Percentiles rank a stretch among this genome's conserved stretches.
Conservation (phyloP, 1,140 invertebrate genomes). For the Neodiprion virginianus region DNA sequence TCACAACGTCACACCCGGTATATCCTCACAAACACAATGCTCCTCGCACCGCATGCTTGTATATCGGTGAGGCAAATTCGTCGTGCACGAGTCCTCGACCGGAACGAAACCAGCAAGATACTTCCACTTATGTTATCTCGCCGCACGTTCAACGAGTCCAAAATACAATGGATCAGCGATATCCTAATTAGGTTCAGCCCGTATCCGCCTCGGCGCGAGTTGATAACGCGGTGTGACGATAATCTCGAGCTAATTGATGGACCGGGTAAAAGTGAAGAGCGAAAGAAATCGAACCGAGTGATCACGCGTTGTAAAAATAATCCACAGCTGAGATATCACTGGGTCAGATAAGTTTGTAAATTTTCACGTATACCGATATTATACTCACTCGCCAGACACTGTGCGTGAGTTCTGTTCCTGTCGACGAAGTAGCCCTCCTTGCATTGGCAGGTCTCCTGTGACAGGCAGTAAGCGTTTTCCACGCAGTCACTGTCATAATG, state of each 20-base stretch:
- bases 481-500: slow-evolving; percentile 44
- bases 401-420: slow-evolving; percentile 37
- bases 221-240: too few relatives aligned
- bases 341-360: slow-evolving; percentile 10
- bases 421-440: slow-evolving; percentile 38
- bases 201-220: background rate
- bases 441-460: slow-evolving; percentile 40
- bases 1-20: too few relatives aligned
- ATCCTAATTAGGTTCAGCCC: background rate
- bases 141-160: background rate
- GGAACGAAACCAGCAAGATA: background rate
- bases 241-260: too few relatives aligned
- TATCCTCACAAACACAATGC: too few relatives aligned
- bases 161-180: background rate
- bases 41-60: too few relatives aligned
- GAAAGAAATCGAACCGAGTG: background rate
- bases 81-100: background rate
- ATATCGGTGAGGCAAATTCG: background rate
- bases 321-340: too few relatives aligned
- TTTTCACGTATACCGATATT: too few relatives aligned
- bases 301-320: background rate
- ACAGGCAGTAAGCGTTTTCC: slow-evolving; percentile 43
- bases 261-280: too few relatives aligned
- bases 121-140: background rate
- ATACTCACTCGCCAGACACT: slow-evolving; percentile 42